Evolutionary conservation across 2,113 vertebrate species (phyloP), one percentile per base, ranked within the genome.

Genomic region (Microtus richardsoni): DNA sequence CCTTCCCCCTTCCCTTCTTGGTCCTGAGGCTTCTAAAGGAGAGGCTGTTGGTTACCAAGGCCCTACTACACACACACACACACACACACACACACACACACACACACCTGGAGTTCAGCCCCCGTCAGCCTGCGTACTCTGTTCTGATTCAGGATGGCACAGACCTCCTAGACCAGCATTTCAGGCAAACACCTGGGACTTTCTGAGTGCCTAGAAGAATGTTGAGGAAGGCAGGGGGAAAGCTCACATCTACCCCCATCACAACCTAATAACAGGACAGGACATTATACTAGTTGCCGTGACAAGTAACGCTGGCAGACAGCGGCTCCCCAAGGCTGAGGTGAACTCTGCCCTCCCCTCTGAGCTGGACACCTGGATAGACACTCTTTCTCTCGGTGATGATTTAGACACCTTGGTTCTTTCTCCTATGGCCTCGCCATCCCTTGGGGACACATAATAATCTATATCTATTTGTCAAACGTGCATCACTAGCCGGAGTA

Each of bases 241-340:
- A 3, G 7, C 4, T 14, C 3, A 6, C 0, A 2, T 73, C n/a
- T 73, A 3, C 17, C 14, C 17, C 1, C 19, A 85, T 6, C 16
- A 12, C 2, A 10, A 47, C 8, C 24, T 75, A 22, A 58, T 58
- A 58, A 58, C 58, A 49, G 10, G 19, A 58, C 10, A 2, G 30
- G 9, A 26, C 9, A 3, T 30, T 66, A 5, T 16, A 13, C 26
- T 11, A 49, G 66, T 60, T 91, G 60, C 16, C 30, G 0, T 77
- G 41, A 87, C 16, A 78, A 89, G 64, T 17, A 17, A 10, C 5
- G 30, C 30, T 3, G 7, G 13, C 14, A 7, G 71, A 83, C 62
- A 54, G 16, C 33, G 12, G 19, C 19, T 83, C 36, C 44, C 9
- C 5, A 21, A 10, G 10, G 33, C 1, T 33, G 62, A 60, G 39